phyloP scores from a whole-genome alignment of 2,113 vertebrate genomes.

The Piliocolobus tephrosceles region DNA sequence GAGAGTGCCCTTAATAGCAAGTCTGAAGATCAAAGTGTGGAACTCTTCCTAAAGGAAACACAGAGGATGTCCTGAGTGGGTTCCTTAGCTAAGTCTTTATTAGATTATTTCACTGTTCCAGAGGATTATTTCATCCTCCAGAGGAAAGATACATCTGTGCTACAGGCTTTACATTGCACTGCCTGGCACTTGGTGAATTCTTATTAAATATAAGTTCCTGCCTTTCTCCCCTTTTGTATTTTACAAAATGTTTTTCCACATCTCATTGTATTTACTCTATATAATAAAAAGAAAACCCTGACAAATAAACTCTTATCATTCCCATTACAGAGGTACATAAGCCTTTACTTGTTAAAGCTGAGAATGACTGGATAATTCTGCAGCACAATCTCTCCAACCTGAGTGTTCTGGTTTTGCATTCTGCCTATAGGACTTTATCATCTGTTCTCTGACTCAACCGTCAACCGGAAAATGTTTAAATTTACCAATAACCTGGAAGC shows the following conservation, averaged over 20 bases:
- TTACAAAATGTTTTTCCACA: neutral
- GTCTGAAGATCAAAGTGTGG: neutral
- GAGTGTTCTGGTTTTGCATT: neutral
- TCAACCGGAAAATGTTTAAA: no score
- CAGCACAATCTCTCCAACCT: neutral
- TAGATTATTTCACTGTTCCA: neutral
- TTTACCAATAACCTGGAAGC: no score
- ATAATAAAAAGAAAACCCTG: neutral
- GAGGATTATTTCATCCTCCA: no score
- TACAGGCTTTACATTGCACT: neutral
- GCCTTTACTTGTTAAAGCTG: neutral
- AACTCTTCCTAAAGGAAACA: neutral
- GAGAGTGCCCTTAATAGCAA: neutral
- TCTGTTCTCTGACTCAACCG: neutral
- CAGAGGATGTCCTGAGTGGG: neutral
- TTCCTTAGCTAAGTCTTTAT: neutral
- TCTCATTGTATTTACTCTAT: neutral
- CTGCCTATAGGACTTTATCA: neutral
- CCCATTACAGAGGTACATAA: neutral
- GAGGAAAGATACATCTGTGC: neutral
- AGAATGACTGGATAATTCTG: neutral
- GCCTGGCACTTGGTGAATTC: neutral
- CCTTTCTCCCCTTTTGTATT: neutral
- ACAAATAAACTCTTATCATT: neutral
- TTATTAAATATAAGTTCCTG: neutral